Percentiles rank a stretch among this genome's conserved stretches.
Conservation (phyloP, 1,140 invertebrate genomes). For the Pachyrhynchus sulphureomaculatus region DNA sequence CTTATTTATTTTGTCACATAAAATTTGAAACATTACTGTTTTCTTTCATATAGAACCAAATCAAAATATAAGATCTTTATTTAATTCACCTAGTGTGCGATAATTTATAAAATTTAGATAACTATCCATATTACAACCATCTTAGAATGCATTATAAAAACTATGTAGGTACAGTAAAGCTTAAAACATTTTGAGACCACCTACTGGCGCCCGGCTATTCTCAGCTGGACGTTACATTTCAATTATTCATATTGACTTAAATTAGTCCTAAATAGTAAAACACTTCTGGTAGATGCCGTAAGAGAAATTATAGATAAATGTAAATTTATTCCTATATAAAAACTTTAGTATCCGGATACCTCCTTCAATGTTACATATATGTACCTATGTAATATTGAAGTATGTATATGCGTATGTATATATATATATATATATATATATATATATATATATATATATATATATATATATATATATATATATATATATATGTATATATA, state of each 20-base stretch:
- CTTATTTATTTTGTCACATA: neutral
- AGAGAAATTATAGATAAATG: too few relatives aligned
- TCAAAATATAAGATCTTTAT: constrained; percentile 12
- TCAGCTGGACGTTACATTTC: constrained; percentile 21
- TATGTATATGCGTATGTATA: too few relatives aligned
- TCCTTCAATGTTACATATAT: too few relatives aligned
- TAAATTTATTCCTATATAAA: too few relatives aligned
- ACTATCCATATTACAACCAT: neutral
- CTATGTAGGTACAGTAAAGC: constrained; percentile 5
- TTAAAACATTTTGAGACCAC: constrained; percentile 8
- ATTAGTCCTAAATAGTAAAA: constrained; percentile 9
- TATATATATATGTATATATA: too few relatives aligned
- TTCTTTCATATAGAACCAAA: neutral
- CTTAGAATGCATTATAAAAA: neutral
- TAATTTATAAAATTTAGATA: constrained; percentile 14
- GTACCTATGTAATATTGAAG: too few relatives aligned
- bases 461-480: too few relatives aligned
- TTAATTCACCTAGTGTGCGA: constrained; percentile 6
- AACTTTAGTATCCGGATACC: too few relatives aligned
- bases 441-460: too few relatives aligned
- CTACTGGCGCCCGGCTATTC: constrained; percentile 1
- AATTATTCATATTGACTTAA: constrained; percentile 26
- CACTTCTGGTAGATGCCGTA: neutral
- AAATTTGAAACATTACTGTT: neutral
- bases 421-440: too few relatives aligned